Evolutionary conservation across 2,888 invertebrate genomes (phyloP), one percentile per base, ranked within the genome.

Genomic region (Rhimphoctona megacephalus): DNA sequence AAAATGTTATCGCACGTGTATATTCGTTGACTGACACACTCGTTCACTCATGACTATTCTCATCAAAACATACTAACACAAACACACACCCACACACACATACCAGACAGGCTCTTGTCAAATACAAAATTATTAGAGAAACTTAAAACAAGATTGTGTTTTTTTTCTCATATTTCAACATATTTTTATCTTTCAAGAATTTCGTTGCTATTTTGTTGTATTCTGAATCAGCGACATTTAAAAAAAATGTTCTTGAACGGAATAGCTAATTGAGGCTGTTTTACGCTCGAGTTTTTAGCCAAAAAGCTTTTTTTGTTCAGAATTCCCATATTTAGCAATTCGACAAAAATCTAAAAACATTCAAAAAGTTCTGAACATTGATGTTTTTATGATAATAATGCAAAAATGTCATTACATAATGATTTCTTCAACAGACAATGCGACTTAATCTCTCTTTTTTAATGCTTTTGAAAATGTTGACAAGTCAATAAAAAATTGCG

Each of bases 1-100:
- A 83, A 89, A 89, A 88, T 88, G 83, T 91, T 91, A 90, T 89
- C 90, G 91, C 91, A 92, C 91, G 89, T 93, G 92, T 92, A 93
- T 91, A 93, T 91, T 91, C 90, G 90, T 90, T 92, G 90, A 91
- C 89, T 87, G 90, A 89, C 90, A 91, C 90, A 91, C 88, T 82
- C 81, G 66, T 84, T 73, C 30, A 85, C 85, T 84, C 79, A 39
- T 46, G 67, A 81, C 61, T 49, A 52, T 86, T 54, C 80, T 39
- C 85, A 70, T 46, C 30, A 22, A 85, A 30, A 85, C 69, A 54
- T 64, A 46, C 46, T 14, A 57, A 57, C 57, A 30, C 36, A 33
- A 33, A 33, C 52, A 85, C 72, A 64, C 79, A 64, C 66, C 46
- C 36, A 52, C 78, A 77, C 36, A 69, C 66, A 52, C 66, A 54